Conservation (phyloP, 2,113 vertebrate species). For the Sapayoa aenigma region DNA sequence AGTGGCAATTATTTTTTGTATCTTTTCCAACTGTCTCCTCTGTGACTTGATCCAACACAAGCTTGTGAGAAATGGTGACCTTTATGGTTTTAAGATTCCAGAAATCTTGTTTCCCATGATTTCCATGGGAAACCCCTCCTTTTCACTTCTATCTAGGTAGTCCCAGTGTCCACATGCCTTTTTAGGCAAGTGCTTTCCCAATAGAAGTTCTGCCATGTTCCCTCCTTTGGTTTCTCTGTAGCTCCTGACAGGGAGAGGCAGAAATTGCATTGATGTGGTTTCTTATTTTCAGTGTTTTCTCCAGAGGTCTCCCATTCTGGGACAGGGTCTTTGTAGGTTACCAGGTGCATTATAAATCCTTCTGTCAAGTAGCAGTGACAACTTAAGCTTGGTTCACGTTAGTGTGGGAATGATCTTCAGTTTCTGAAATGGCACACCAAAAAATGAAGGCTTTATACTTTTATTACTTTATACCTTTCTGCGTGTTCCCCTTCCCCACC, state of each 20-base stretch:
- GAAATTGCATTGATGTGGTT: background rate
- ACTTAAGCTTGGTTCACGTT: background rate
- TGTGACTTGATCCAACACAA: background rate
- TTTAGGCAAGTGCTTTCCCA: background rate
- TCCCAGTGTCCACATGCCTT: background rate
- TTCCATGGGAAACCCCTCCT: background rate
- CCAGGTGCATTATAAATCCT: background rate
- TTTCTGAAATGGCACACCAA: background rate
- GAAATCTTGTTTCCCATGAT: background rate
- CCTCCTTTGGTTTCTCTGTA: background rate
- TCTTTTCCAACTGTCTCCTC: background rate
- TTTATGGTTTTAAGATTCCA: background rate
- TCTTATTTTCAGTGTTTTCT: background rate
- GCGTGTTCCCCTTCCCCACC: background rate
- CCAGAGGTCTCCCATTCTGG: background rate
- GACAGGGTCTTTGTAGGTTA: background rate
- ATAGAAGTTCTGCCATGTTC: background rate
- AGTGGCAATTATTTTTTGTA: background rate
- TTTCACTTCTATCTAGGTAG: background rate
- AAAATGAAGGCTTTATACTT: background rate
- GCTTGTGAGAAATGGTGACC: background rate
- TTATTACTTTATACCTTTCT: background rate
- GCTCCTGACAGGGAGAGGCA: background rate
- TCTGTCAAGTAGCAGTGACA: background rate
- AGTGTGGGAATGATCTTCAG: background rate